Conservation (phyloP, 2,888 invertebrate species). For the Carterocephalus palaemon region DNA sequence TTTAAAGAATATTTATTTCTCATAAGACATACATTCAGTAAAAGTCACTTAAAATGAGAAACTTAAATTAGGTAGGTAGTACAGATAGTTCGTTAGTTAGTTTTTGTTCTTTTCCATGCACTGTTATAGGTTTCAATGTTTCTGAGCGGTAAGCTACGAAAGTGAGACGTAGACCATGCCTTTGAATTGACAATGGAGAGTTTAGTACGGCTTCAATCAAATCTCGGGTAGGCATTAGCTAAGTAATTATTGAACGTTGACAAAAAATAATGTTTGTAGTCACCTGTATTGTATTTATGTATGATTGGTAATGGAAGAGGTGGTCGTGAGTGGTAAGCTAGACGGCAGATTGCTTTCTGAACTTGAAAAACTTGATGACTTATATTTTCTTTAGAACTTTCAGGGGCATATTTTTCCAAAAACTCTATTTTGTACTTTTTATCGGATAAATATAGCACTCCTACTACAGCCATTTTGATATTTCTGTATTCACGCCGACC, state of each 20-base stretch:
- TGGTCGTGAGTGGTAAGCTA: constrained; percentile 44
- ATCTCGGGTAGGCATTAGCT: constrained; percentile 38
- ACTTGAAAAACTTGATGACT: constrained; percentile 34
- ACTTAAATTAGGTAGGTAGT: no score
- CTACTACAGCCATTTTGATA: constrained; percentile 36
- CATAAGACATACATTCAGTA: no score
- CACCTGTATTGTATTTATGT: constrained; percentile 46
- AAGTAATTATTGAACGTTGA: constrained; percentile 47
- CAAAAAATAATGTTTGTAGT: constrained; percentile 46
- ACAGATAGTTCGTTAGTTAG: no score
- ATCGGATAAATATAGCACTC: constrained; percentile 45
- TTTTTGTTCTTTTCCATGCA: constrained; percentile 48
- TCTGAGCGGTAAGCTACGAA: constrained; percentile 45
- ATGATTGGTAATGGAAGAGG: constrained; percentile 43
- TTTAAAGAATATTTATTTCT: no score
- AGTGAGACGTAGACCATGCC: constrained; percentile 51
- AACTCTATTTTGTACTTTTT: constrained; percentile 38
- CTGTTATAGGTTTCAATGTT: constrained; percentile 37
- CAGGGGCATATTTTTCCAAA: constrained; percentile 43
- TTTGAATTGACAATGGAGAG: constrained; percentile 49
- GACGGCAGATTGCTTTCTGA: constrained; percentile 49
- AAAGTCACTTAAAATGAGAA: no score
- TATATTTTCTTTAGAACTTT: constrained; percentile 37
- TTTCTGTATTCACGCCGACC: neutral
- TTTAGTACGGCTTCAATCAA: constrained; percentile 46